Evolutionary conservation across 2,113 vertebrate genomes (phyloP), one percentile per base, ranked within the genome.

Genomic region (Carollia perspicillata): DNA sequence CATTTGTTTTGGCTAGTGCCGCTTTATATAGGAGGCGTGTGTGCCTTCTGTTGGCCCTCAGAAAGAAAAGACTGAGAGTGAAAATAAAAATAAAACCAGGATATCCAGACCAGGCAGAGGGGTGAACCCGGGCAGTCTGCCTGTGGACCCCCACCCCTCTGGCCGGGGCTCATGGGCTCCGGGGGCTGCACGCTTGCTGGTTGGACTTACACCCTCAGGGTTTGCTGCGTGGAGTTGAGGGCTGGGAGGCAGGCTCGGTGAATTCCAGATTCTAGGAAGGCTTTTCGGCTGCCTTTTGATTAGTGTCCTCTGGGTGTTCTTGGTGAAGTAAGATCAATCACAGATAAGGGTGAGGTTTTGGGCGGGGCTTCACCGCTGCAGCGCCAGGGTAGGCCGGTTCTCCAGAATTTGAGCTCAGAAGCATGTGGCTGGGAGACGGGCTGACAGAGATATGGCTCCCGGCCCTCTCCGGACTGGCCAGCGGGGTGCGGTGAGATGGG

Each of bases 1-100:
- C 96, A 93, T 97, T 98, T 98, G 88, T 97, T 97, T 98, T 94
- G 97, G 96, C 93, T 75, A 66, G 72, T 66, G 92, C 92, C 8
- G 80, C 94, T 97, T 90, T 90, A 69, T 78, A 78, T 12, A 95
- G 97, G 92, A 97, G 97, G 90, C 86, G 89, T 44, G 81, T 90
- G 96, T n/a, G 0, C 97, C 94, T 96, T 94, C 97, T 92, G 65
- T 93, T 93, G 96, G 90, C 84, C 85, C 96, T 96, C 66, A 66
- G 95, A 94, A 77, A 96, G 96, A 97, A 94, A 68, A 96, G 96
- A 97, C 95, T 53, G 92, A 81, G 71, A 80, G 74, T 83, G 87
- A 81, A 95, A 95, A 92, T 28, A 71, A 90, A 96, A 96, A 79
- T 74, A 78, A 88, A 87, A 18, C 33, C n/a, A 26, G 49, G 90